Conservation (phyloP, 1,140 invertebrate genomes). For the Ceratina calcarata region DNA sequence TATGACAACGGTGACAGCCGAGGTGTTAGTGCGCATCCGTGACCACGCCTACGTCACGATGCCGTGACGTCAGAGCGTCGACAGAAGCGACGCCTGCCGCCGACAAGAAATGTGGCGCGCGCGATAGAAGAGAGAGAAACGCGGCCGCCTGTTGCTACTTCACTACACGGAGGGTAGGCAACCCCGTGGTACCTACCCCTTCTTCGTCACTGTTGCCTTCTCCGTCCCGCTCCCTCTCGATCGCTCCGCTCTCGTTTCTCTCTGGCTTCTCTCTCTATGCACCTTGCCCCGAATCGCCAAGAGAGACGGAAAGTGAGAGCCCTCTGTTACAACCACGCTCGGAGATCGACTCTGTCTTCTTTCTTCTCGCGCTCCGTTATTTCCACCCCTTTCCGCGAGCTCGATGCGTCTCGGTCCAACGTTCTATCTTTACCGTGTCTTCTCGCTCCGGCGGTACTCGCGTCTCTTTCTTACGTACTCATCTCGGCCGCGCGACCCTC, state of each 20-base stretch:
- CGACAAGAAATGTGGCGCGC: conserved; percentile 69
- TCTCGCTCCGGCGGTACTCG: neutral
- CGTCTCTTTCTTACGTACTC: conserved; percentile 11
- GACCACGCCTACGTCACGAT: conserved; percentile 80
- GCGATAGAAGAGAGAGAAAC: conserved; percentile 56
- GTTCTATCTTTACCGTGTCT: conserved; percentile 11
- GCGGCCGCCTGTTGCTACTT: conserved; percentile 75
- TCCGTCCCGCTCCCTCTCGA: conserved; percentile 23
- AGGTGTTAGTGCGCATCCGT: conserved; percentile 80
- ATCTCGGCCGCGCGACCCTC: conserved; percentile 9
- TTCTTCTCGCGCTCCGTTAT: conserved; percentile 7
- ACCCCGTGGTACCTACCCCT: conserved; percentile 30
- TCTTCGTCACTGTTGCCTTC: neutral
- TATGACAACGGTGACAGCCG: conserved; percentile 79
- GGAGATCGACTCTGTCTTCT: conserved; percentile 27
- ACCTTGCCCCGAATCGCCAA: neutral
- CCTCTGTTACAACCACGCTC: conserved; percentile 50
- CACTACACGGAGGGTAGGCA: conserved; percentile 58
- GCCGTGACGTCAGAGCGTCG: conserved; percentile 75
- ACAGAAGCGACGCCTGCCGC: conserved; percentile 67
- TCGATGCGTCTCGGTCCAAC: conserved; percentile 29
- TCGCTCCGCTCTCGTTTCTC: neutral
- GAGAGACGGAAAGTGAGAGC: neutral
- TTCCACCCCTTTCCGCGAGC: neutral
- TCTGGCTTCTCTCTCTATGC: neutral